Conservation (phyloP, 1,140 invertebrate genomes). For the Bombus confusus region DNA sequence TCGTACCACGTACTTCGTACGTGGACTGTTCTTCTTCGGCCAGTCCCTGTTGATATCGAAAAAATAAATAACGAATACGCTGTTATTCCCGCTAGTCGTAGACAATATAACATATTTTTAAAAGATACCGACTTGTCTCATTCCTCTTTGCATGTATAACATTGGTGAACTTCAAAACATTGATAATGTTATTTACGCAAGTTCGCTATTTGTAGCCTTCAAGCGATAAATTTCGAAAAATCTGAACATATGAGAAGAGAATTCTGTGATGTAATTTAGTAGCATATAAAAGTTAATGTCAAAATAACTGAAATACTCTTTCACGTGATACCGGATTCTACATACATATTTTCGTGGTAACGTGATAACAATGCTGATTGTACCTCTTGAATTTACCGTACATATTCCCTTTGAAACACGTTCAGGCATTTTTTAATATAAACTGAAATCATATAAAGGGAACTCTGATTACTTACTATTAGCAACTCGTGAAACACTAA, state of each 20-base stretch:
- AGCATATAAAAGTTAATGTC: not conserved
- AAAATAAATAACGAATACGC: not conserved
- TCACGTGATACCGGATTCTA: not conserved
- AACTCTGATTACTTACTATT: not conserved
- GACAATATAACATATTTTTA: not conserved
- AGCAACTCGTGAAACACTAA: not conserved
- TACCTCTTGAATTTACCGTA: not conserved
- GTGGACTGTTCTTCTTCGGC: not conserved
- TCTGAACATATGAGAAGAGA: not conserved
- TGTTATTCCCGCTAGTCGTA: not conserved
- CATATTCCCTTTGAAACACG: not conserved
- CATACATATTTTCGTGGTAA: conserved; percentile 11
- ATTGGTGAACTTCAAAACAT: not conserved
- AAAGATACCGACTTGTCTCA: not conserved
- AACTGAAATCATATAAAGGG: not conserved
- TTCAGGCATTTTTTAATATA: not conserved
- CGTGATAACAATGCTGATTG: not conserved
- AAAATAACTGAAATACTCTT: not conserved
- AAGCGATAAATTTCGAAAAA: not conserved
- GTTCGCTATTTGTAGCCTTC: not conserved
- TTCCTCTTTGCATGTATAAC: not conserved
- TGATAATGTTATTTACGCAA: not conserved
- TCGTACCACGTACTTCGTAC: not conserved
- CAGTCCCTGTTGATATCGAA: not conserved
- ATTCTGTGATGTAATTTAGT: not conserved